phyloP scores from a whole-genome alignment of 2,888 invertebrate genomes.

The Steinernema scapterisci region DNA sequence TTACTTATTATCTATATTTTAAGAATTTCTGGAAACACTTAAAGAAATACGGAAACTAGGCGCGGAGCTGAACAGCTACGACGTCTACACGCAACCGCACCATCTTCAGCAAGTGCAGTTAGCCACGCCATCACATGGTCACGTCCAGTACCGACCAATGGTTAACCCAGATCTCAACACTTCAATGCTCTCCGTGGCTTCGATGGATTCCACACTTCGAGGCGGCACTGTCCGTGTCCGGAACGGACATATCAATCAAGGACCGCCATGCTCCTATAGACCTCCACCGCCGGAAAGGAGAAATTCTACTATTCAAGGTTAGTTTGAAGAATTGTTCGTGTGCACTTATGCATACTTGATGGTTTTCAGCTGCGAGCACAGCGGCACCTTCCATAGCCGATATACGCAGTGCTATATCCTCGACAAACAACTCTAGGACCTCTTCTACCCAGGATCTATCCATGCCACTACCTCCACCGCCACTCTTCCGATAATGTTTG shows the following conservation, averaged over 20 bases:
- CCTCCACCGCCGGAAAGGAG: constrained; percentile 70
- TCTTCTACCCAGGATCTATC: constrained; percentile 14
- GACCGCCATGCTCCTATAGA: background rate
- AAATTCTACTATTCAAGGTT: constrained; percentile 65
- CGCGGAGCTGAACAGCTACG: constrained; percentile 51
- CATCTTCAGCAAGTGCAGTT: background rate
- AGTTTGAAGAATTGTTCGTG: no score
- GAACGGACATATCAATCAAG: background rate
- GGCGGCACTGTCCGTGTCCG: background rate
- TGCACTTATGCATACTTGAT: no score
- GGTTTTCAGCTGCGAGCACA: constrained; percentile 57
- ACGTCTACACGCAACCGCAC: background rate
- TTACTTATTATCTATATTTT: background rate
- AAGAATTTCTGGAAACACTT: constrained; percentile 46
- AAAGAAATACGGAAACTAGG: constrained; percentile 60
- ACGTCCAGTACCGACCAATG: background rate
- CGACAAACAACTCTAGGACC: constrained; percentile 3
- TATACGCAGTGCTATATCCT: constrained; percentile 31
- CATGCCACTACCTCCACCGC: background rate
- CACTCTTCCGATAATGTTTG: background rate
- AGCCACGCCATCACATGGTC: background rate
- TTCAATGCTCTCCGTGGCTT: constrained; percentile 4
- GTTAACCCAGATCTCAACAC: background rate
- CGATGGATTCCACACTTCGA: background rate
- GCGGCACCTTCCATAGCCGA: constrained; percentile 64